Evolutionary conservation across 2,113 vertebrate species (phyloP).

Genomic region (Colistium nudipinnis): DNA sequence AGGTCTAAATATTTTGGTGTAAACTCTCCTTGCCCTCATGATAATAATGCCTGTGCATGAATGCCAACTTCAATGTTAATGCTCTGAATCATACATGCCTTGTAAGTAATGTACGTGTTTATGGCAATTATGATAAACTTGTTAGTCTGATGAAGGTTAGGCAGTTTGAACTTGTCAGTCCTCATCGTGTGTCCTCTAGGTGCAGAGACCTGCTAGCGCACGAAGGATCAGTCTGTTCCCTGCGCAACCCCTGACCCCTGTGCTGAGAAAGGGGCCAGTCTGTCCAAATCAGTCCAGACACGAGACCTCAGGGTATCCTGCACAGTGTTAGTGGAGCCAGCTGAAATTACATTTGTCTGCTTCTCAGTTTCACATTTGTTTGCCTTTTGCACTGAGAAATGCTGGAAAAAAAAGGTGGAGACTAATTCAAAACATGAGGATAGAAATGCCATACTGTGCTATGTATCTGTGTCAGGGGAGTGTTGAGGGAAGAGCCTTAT

Average conservation of each 20-base stretch:
- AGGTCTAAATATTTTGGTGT: slow-evolving; percentile 13
- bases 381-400: slow-evolving; percentile 24
- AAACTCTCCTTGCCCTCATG: background rate
- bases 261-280: slow-evolving; percentile 53
- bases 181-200: slow-evolving; percentile 36
- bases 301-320: slow-evolving; percentile 66
- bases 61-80: background rate
- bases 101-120: background rate
- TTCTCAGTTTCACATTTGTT: slow-evolving; percentile 43
- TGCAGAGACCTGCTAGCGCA: slow-evolving; percentile 39
- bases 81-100: background rate
- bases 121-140: background rate
- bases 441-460: slow-evolving; percentile 1
- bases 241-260: slow-evolving; percentile 62
- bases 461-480: slow-evolving; percentile 10
- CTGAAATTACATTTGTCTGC: slow-evolving; percentile 59
- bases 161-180: slow-evolving; percentile 55
- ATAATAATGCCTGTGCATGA: background rate
- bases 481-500: slow-evolving; percentile 26
- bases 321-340: slow-evolving; percentile 51
- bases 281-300: slow-evolving; percentile 63
- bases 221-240: slow-evolving; percentile 59
- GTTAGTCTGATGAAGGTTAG: slow-evolving; percentile 28
- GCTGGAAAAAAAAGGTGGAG: background rate
- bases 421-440: slow-evolving; percentile 4